phyloP scores from a whole-genome alignment of 2,888 invertebrate species.

The Coronaproctus castanopsis region DNA sequence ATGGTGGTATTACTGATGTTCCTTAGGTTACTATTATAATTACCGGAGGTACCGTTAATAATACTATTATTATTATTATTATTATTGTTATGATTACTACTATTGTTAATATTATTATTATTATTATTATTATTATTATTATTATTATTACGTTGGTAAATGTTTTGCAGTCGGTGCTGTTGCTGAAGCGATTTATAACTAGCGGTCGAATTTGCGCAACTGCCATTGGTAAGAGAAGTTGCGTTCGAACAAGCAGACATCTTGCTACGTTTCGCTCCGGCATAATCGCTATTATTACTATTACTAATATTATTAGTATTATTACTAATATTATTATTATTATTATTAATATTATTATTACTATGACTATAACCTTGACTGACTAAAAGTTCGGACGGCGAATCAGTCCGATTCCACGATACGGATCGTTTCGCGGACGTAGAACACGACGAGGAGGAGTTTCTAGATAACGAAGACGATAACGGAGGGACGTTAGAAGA shows the following conservation, averaged over 20 bases:
- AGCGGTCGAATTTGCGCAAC: too few species aligned
- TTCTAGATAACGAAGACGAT: background rate
- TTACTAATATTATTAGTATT: background rate
- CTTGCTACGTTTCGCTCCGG: too few species aligned
- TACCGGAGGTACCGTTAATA: background rate
- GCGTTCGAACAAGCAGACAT: too few species aligned
- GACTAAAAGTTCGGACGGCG: too few species aligned
- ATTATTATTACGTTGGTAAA: too few species aligned
- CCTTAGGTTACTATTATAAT: background rate
- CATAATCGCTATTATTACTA: background rate
- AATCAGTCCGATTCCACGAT: too few species aligned
- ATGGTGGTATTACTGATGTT: too few species aligned
- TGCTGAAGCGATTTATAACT: too few species aligned
- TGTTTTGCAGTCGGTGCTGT: too few species aligned
- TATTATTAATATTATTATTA: background rate
- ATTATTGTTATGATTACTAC: background rate
- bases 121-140: background rate
- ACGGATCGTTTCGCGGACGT: slow-evolving; percentile 10
- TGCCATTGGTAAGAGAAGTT: too few species aligned
- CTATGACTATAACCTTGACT: background rate
- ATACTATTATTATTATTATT: background rate
- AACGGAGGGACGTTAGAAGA: background rate
- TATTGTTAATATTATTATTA: background rate
- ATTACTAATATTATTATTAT: background rate
- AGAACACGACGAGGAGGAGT: slow-evolving; percentile 8